These are phyloP conservation scores for Stegostoma tigrinum DNA, from an alignment of 2,113 vertebrate genomes.

Conservation along the genomic window DNA sequence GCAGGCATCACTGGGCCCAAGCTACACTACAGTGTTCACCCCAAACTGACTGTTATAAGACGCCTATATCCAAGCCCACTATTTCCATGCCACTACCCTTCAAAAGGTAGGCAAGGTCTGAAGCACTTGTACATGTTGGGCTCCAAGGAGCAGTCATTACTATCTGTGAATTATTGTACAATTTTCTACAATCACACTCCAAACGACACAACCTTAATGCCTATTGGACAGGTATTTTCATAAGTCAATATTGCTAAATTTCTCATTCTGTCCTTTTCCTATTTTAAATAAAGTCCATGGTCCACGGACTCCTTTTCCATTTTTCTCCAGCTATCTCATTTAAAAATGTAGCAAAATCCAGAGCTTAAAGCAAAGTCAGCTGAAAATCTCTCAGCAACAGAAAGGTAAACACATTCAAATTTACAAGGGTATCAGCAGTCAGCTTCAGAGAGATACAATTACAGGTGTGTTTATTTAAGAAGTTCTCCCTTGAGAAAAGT, in stretches of 20 bases:
- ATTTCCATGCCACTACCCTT: neutral
- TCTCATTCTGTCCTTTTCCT: neutral
- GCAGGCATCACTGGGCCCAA: neutral
- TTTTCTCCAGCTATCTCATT: neutral
- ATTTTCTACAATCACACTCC: neutral
- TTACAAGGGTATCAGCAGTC: neutral
- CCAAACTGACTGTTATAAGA: neutral
- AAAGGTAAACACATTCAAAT: neutral
- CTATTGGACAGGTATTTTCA: neutral
- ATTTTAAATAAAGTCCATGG: neutral
- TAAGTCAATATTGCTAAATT: neutral
- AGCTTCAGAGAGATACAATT: neutral
- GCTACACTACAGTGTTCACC: neutral
- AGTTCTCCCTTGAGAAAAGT: neutral
- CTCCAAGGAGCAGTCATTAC: neutral
- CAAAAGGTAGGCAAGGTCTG: neutral
- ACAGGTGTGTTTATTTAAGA: neutral
- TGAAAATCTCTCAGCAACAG: too few relatives aligned
- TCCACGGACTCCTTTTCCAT: neutral
- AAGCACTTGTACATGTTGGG: neutral
- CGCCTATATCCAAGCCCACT: too few relatives aligned
- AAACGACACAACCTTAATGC: neutral
- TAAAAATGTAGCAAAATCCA: neutral
- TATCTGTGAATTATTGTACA: neutral
- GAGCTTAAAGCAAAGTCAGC: neutral